Evolutionary conservation across 1,140 invertebrate genomes (phyloP), one percentile per base, ranked within the genome.

Genomic region (Drosophila auraria): DNA sequence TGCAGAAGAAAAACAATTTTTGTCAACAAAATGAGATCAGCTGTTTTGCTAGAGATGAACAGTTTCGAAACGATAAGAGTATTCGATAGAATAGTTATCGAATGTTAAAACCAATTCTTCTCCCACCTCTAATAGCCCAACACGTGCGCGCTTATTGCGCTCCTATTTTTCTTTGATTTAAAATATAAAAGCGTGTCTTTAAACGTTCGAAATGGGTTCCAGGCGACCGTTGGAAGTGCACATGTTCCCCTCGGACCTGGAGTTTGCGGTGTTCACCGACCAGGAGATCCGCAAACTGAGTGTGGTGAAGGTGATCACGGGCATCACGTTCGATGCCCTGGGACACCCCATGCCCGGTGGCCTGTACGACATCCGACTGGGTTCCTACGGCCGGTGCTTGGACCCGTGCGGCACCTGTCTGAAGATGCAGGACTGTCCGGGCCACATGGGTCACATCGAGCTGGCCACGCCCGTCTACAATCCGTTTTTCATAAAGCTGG

Each of bases 381-480:
- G 96, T 6, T 95, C 96, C 5, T 90, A 87, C 63, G 93, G 93
- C 47, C 94, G 95, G 3, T 94, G 93, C 71, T 94, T 94, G 89
- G 96, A 97, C 65, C 93, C 95, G 8, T 99, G 99, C 94, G 93
- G 93, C 12, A 99, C 98, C 15, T 99, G 99, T 93, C 94, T 95
- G 7, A 94, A 96, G 66, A 82, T 94, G 93, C 71, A 87, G 12
- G 94, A 95, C 65, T 99, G 99, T 93, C 95, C 96, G 1, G 99
- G 99, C 5, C 99, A 99, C 93, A 96, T 98, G 94, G 99, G 99
- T 0, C 97, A 99, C 87, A 99, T 99, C 70, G 96, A 96, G 68
- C 93, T 99, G n/a, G 97, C 98, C 4, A 93, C 99, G 5, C 95
- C 97, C 8, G 96, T 98, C 1, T 96, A 98, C 47, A 99, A 99